Conservation (phyloP, 2,113 vertebrate genomes). For the Epinephelus moara region DNA sequence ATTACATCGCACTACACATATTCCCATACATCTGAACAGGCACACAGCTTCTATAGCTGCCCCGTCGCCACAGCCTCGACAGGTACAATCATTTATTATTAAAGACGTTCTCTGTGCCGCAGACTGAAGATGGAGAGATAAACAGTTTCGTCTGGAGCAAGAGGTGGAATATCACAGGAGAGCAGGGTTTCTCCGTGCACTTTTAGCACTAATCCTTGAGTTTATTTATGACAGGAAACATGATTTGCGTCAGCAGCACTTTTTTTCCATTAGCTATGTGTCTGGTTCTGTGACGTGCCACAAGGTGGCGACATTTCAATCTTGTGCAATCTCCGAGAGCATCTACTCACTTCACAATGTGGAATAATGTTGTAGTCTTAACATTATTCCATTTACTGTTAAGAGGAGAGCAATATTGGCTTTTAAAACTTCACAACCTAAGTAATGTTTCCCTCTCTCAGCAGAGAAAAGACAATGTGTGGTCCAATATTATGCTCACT, state of each 20-base stretch:
- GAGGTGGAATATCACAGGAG: slow-evolving; percentile 37
- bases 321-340: background rate
- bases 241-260: slow-evolving; percentile 72
- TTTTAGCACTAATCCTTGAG: slow-evolving; percentile 51
- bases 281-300: slow-evolving; percentile 51
- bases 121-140: slow-evolving; percentile 20
- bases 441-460: no score
- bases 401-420: no score
- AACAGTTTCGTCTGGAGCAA: background rate
- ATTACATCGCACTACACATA: background rate
- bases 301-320: slow-evolving; percentile 61
- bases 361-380: no score
- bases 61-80: slow-evolving; percentile 9
- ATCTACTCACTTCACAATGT: no score
- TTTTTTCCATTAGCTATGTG: slow-evolving; percentile 56
- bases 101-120: slow-evolving; percentile 4
- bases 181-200: slow-evolving; percentile 22
- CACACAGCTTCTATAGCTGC: background rate
- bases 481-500: no score
- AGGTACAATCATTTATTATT: slow-evolving; percentile 31
- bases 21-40: background rate
- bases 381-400: no score
- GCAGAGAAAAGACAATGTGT: no score
- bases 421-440: no score
- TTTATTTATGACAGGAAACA: slow-evolving; percentile 80